Conservation (phyloP, 2,888 invertebrate genomes). For the Branchellion lobata region DNA sequence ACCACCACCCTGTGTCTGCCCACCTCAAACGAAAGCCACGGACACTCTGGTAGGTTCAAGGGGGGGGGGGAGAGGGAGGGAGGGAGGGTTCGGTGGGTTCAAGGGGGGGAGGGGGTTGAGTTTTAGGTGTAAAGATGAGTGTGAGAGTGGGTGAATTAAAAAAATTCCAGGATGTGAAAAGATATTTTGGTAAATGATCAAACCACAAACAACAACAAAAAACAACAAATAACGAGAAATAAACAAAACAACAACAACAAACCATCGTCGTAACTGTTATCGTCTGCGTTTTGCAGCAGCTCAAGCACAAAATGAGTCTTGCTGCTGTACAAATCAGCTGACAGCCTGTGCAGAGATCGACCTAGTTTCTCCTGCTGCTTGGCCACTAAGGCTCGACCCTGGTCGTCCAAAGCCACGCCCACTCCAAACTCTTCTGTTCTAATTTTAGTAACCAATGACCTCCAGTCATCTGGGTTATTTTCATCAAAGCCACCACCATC, state of each 20-base stretch:
- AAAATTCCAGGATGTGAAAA: too few species aligned
- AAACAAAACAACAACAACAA: too few species aligned
- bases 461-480: conserved; percentile 18
- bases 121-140: too few species aligned
- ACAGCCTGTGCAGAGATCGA: conserved; percentile 58
- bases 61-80: too few species aligned
- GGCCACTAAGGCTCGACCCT: conserved; percentile 57
- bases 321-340: conserved; percentile 55
- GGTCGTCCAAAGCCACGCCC: conserved; percentile 57
- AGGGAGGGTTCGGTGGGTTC: too few species aligned
- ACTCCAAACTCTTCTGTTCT: conserved; percentile 61
- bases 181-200: too few species aligned
- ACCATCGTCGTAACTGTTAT: conserved; percentile 58
- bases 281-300: conserved; percentile 63
- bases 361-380: conserved; percentile 60
- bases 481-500: not conserved
- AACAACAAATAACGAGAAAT: too few species aligned
- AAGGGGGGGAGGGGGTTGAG: too few species aligned
- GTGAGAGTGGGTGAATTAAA: too few species aligned
- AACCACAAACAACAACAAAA: too few species aligned
- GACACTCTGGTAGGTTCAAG: conserved; percentile 53
- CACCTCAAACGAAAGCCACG: conserved; percentile 58
- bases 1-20: conserved; percentile 55
- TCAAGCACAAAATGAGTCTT: conserved; percentile 63
- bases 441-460: conserved; percentile 56